These are phyloP conservation scores for Hipposideros armiger DNA, from an alignment of 2,113 vertebrate genomes.

Conservation along the genomic window DNA sequence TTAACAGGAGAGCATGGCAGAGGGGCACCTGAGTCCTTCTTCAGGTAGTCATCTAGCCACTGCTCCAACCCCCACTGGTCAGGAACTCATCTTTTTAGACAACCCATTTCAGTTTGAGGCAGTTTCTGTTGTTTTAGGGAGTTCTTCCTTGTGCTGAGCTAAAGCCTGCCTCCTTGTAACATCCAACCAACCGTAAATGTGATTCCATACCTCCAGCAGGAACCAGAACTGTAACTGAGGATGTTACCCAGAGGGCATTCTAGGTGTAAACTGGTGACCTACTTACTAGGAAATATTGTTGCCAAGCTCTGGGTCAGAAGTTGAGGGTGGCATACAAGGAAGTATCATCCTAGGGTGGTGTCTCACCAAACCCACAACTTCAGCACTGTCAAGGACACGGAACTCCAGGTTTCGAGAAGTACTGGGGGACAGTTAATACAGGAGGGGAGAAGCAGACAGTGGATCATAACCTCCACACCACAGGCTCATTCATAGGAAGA, in stretches of 20 bases:
- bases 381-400: neutral
- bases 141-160: neutral
- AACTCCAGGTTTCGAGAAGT: neutral
- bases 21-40: neutral
- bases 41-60: neutral
- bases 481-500: neutral
- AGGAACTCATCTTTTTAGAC: neutral
- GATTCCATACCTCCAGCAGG: neutral
- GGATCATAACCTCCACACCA: neutral
- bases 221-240: neutral
- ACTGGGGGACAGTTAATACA: neutral
- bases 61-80: neutral
- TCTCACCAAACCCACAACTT: neutral
- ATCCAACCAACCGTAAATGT: accelerated
- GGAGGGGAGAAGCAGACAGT: neutral
- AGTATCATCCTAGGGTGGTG: neutral
- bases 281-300: neutral
- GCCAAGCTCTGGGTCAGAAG: neutral
- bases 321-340: neutral
- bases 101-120: neutral
- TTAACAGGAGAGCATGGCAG: neutral
- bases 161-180: neutral
- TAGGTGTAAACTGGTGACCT: neutral
- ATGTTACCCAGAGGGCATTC: neutral
- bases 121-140: neutral